phyloP scores from a whole-genome alignment of 2,797 vertebrate genomes.

The Pseudotriccus pelzelni region DNA sequence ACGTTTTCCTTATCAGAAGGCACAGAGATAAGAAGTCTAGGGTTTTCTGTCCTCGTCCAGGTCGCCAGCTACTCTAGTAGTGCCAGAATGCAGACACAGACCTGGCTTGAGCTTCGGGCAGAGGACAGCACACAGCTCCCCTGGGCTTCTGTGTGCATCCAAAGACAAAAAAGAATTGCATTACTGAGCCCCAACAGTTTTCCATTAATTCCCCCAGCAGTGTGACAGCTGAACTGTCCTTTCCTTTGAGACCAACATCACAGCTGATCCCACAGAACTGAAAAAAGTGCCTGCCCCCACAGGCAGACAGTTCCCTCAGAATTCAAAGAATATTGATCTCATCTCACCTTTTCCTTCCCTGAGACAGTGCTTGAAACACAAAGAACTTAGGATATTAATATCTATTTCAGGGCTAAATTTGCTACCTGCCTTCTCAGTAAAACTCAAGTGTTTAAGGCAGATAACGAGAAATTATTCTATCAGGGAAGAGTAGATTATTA shows the following conservation, averaged over 20 bases:
- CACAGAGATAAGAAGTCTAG: too few relatives aligned
- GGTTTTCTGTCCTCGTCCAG: not conserved
- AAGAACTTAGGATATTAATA: not conserved
- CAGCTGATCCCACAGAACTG: not conserved
- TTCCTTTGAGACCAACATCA: not conserved
- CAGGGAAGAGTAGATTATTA: not conserved
- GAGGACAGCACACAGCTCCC: not conserved
- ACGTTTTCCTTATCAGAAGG: not conserved
- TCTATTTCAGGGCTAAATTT: not conserved
- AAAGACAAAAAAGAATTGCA: fast-evolving
- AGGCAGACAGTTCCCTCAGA: not conserved
- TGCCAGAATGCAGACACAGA: not conserved
- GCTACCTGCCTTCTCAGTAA: not conserved
- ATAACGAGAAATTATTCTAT: not conserved
- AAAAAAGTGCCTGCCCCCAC: not conserved
- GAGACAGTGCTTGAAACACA: not conserved
- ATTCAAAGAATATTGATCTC: not conserved
- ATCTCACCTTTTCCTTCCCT: not conserved
- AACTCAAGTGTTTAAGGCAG: not conserved
- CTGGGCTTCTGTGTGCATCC: not conserved
- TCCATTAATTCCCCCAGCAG: not conserved
- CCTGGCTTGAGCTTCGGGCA: not conserved
- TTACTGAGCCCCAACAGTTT: not conserved
- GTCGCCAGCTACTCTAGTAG: not conserved
- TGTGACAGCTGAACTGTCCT: fast-evolving